phyloP scores from a whole-genome alignment of 1,140 invertebrate species.

The Pseudomyrmex flavicornis region DNA sequence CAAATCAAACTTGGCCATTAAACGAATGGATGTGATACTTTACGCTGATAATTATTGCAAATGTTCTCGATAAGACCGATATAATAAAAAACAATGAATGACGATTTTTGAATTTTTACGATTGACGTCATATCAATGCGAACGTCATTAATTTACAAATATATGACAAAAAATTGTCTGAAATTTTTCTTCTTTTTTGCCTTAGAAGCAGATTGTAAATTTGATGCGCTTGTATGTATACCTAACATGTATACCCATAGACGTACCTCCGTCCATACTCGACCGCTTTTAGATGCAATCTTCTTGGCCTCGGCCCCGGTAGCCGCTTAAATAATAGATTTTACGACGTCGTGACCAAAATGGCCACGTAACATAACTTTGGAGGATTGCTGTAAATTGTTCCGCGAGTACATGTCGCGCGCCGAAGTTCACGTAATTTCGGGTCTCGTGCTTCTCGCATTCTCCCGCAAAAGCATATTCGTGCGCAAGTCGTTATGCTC shows the following conservation, averaged over 20 bases:
- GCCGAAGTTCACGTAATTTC: conserved; percentile 60
- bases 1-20: conserved; percentile 39
- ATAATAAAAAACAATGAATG: not conserved
- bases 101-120: conserved; percentile 11
- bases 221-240: not conserved
- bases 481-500: conserved; percentile 45
- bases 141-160: not conserved
- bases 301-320: conserved; percentile 64
- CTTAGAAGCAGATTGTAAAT: conserved; percentile 25
- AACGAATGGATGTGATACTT: not conserved
- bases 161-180: conserved; percentile 1
- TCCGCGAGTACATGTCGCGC: conserved; percentile 44
- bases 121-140: not conserved
- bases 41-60: conserved; percentile 15
- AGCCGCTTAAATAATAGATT: conserved; percentile 73
- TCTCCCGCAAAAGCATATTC: conserved; percentile 38
- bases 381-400: conserved; percentile 61
- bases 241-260: not conserved
- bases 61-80: not conserved
- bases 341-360: conserved; percentile 73
- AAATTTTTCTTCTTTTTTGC: conserved; percentile 1
- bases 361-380: conserved; percentile 68
- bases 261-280: conserved; percentile 24
- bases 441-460: conserved; percentile 38
- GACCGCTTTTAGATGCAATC: conserved; percentile 69